Base-by-base conservation (phyloP, 2,113 vertebrate genomes). In the Podarcis raffonei region DNA sequence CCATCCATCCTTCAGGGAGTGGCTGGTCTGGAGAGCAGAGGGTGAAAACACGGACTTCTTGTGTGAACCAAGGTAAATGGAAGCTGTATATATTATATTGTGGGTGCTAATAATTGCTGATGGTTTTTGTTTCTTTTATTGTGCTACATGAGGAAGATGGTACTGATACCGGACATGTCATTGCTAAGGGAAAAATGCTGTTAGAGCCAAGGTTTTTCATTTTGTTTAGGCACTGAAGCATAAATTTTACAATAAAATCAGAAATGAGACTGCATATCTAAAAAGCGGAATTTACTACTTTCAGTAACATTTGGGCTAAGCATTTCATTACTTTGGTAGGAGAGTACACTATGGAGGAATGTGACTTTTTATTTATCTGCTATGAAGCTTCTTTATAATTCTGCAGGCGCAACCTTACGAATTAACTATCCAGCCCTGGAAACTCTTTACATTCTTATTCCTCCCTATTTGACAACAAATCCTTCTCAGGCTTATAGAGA, bases 1-100 rank as follows among this genome's bases (percentile, higher is more conserved):
- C 95, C 99, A 99, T 86, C 99, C 99, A 0, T 99, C 99, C 91
- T 99, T 99, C 96, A 97, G 99, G 89, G 99, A 99, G 86, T 99
- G 99, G 99, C 97, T 99, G 16, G 97, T 99, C 62, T 99, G 99
- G 99, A 97, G 99, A 95, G 97, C 98, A 1, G 99, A 99, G 0
- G 98, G 98, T 9, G 99, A 99, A 91, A 99, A 97, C 84, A 97
- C 98, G 0, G 98, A 99, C 95, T 99, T 99, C 96, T 96, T 99
- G 3, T 99, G 99, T 91, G 99, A 99, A 90, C 98, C 99, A 94
- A 99, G 99, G 99, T 99, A 96, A 93, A 95, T 71, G 20, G 62
- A 81, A 79, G 62, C 25, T 0, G 39, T 16, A 30, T 8, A 23
- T 62, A 62, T 39, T 7, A 35, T 15, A 27, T 66, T 66, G 23